These are phyloP conservation scores for Scelioninae gen. 1 DNA, from an alignment of 2,888 invertebrate genomes.

Conservation along the genomic window DNA sequence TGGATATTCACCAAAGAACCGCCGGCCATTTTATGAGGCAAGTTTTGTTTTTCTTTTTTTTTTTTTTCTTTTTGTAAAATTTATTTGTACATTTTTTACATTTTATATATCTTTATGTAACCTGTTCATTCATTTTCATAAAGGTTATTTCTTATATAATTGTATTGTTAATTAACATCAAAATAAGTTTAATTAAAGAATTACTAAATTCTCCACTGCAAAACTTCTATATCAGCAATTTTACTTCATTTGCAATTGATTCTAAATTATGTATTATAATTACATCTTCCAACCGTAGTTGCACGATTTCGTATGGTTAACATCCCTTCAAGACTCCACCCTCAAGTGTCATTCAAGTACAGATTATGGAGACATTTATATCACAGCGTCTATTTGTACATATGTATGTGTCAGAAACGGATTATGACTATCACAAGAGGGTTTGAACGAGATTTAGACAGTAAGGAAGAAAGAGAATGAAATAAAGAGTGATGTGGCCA, in stretches of 20 bases:
- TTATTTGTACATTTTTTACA: too few species aligned
- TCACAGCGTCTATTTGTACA: slow-evolving; percentile 69
- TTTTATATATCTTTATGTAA: too few species aligned
- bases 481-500: slow-evolving; percentile 52
- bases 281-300: slow-evolving; percentile 70
- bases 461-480: slow-evolving; percentile 69
- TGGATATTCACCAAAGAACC: slow-evolving; percentile 90
- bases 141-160: too few species aligned
- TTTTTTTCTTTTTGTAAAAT: too few species aligned
- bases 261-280: slow-evolving; percentile 63
- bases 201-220: neutral
- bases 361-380: slow-evolving; percentile 69
- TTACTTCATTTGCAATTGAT: slow-evolving; percentile 35
- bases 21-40: slow-evolving; percentile 91
- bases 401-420: slow-evolving; percentile 74
- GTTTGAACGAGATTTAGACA: slow-evolving; percentile 61
- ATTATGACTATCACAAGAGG: slow-evolving; percentile 74
- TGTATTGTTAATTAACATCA: too few species aligned
- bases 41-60: slow-evolving; percentile 52
- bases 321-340: slow-evolving; percentile 77
- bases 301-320: slow-evolving; percentile 80
- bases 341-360: slow-evolving; percentile 82
- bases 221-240: slow-evolving; percentile 10
- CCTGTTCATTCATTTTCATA: too few species aligned
- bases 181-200: neutral